Evolutionary conservation across 2,888 invertebrate genomes (phyloP).

Genomic region (Metopia argyrocephala): DNA sequence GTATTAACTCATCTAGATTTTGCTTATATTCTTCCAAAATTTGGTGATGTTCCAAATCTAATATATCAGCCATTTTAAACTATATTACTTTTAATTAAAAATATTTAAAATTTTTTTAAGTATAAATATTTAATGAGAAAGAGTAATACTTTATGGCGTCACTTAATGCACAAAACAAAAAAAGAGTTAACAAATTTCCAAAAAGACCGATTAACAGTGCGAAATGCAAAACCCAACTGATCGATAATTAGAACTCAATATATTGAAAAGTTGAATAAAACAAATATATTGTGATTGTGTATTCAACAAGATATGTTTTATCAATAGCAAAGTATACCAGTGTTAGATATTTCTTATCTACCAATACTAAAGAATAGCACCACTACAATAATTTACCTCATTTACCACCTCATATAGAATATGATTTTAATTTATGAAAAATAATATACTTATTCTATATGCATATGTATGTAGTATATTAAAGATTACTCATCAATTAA

Average conservation of each 20-base stretch:
- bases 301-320: slow-evolving; percentile 45
- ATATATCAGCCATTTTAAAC: slow-evolving; percentile 73
- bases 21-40: slow-evolving; percentile 73
- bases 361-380: slow-evolving; percentile 1
- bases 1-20: slow-evolving; percentile 73
- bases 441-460: slow-evolving; percentile 28
- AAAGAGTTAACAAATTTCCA: neutral
- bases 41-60: slow-evolving; percentile 73
- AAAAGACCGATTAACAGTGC: slow-evolving; percentile 16
- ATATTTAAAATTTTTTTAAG: neutral
- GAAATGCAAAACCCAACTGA: slow-evolving; percentile 54
- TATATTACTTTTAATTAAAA: slow-evolving; percentile 20
- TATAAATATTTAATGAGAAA: neutral
- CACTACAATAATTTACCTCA: neutral
- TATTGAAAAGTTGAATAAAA: slow-evolving; percentile 33
- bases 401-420: neutral
- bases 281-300: slow-evolving; percentile 37
- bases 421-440: neutral
- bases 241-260: slow-evolving; percentile 34
- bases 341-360: slow-evolving; percentile 49
- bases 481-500: slow-evolving; percentile 18
- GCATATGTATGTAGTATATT: too few relatives aligned
- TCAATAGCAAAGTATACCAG: slow-evolving; percentile 30
- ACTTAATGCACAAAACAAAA: neutral
- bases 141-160: neutral